A percentile compares a stretch with the other conserved stretches of the same genome.
phyloP scores from a whole-genome alignment of 92 coral and sea anemone species.

The Diadumene lineata region DNA sequence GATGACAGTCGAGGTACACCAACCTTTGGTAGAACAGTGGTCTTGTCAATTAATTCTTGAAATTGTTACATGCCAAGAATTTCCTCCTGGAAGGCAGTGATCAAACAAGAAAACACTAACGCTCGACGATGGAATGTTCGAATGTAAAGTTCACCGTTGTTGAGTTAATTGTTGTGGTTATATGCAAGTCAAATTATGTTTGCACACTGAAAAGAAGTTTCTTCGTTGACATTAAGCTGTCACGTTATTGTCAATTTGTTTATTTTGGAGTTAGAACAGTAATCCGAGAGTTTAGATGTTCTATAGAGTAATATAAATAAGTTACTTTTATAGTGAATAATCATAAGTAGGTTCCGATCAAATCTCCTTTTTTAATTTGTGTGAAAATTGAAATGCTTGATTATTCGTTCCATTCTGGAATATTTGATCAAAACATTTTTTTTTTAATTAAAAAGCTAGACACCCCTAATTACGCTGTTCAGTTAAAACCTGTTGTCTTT shows the following conservation, averaged over 20 bases:
- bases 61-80: too few species aligned
- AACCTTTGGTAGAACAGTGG: too few species aligned
- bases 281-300: not conserved
- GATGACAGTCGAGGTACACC: too few species aligned
- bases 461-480: not conserved
- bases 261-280: constrained; percentile 9
- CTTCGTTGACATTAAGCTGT: constrained; percentile 12
- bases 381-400: too few species aligned
- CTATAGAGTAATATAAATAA: too few species aligned
- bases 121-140: not conserved
- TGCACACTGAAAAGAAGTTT: constrained; percentile 2
- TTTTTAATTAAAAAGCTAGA: not conserved
- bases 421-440: not conserved
- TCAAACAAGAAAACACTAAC: not conserved
- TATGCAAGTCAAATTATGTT: constrained; percentile 23
- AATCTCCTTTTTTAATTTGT: not conserved
- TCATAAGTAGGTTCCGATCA: not conserved
- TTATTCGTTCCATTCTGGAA: not conserved
- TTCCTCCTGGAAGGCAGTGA: not conserved
- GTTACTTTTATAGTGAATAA: too few species aligned
- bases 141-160: not conserved
- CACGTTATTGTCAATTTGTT: constrained; percentile 16
- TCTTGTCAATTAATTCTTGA: too few species aligned
- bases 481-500: too few species aligned
- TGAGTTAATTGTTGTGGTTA: not conserved